phyloP scores from a whole-genome alignment of 37 sponge, comb jelly and placozoan species.

The Chondrosia reniformis region DNA sequence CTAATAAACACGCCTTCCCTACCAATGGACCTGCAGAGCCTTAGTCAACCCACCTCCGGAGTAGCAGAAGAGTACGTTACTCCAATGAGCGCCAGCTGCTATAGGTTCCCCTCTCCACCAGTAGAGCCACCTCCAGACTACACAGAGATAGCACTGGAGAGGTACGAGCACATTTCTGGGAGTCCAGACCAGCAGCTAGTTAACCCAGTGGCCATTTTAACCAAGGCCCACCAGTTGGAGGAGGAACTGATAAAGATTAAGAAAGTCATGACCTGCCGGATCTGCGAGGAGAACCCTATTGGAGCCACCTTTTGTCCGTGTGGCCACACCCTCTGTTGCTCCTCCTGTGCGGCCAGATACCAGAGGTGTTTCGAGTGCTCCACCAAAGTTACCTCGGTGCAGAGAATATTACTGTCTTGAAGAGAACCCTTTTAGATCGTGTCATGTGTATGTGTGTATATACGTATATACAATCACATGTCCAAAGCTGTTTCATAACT shows the following conservation, averaged over 20 bases:
- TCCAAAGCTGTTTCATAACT: background rate
- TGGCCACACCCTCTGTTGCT: slow-evolving; percentile 79
- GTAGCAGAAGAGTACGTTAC: too few relatives aligned
- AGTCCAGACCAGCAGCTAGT: background rate
- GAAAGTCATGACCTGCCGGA: slow-evolving; percentile 68
- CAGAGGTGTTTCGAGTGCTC: slow-evolving; percentile 54
- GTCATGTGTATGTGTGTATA: too few relatives aligned
- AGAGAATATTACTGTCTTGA: slow-evolving; percentile 57
- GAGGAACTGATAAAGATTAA: slow-evolving; percentile 59
- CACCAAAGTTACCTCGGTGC: slow-evolving; percentile 22
- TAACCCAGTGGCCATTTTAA: slow-evolving; percentile 15
- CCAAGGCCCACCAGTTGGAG: slow-evolving; percentile 55
- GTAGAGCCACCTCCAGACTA: slow-evolving; percentile 53
- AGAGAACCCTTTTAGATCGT: too few relatives aligned
- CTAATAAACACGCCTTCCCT: background rate
- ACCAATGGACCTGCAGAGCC: background rate
- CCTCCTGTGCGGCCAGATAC: slow-evolving; percentile 43
- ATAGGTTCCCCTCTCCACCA: background rate
- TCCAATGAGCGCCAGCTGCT: background rate
- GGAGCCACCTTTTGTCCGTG: slow-evolving; percentile 82
- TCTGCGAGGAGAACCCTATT: slow-evolving; percentile 65
- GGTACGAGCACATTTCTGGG: background rate
- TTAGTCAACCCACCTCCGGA: background rate
- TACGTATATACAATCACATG: background rate
- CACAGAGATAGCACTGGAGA: slow-evolving; percentile 44